Evolutionary conservation across 2,888 invertebrate species (phyloP).

Genomic region (Drosophila hamatofila): DNA sequence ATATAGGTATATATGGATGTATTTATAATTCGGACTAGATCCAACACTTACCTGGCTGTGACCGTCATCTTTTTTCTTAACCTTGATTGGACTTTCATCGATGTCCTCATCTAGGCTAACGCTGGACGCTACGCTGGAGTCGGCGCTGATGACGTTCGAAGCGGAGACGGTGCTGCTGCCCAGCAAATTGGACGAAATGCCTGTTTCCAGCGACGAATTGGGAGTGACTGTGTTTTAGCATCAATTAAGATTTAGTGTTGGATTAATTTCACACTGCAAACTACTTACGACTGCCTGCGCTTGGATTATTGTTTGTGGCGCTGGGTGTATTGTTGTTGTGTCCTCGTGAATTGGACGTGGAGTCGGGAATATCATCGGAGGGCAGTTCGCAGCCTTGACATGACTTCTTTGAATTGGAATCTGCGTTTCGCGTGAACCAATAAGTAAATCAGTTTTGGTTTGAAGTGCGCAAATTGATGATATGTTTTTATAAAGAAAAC

Average conservation of each 20-base stretch:
- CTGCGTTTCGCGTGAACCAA: slow-evolving; percentile 71
- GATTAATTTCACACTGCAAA: background rate
- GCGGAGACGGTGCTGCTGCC: slow-evolving; percentile 89
- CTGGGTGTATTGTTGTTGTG: slow-evolving; percentile 93
- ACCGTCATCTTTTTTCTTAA: slow-evolving; percentile 85
- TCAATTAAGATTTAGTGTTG: background rate
- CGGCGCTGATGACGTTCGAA: slow-evolving; percentile 86
- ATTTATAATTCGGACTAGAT: background rate
- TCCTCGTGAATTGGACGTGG: slow-evolving; percentile 88
- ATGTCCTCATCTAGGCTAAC: slow-evolving; percentile 85
- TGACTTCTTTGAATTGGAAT: slow-evolving; percentile 88
- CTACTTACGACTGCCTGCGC: slow-evolving; percentile 84
- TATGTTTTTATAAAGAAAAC: slow-evolving; percentile 58
- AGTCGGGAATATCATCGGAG: slow-evolving; percentile 90
- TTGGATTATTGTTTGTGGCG: slow-evolving; percentile 91
- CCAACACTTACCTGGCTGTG: slow-evolving; percentile 78
- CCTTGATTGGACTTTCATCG: slow-evolving; percentile 84
- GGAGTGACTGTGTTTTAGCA: slow-evolving; percentile 82
- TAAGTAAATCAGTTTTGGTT: slow-evolving; percentile 56
- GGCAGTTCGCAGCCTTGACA: slow-evolving; percentile 93
- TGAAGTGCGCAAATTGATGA: slow-evolving; percentile 67
- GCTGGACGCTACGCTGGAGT: slow-evolving; percentile 86
- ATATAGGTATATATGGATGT: background rate
- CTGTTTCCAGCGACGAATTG: slow-evolving; percentile 85
- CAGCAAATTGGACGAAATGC: slow-evolving; percentile 88